Evolutionary conservation across 2,113 vertebrate genomes (phyloP).

Genomic region (Clarias gariepinus): DNA sequence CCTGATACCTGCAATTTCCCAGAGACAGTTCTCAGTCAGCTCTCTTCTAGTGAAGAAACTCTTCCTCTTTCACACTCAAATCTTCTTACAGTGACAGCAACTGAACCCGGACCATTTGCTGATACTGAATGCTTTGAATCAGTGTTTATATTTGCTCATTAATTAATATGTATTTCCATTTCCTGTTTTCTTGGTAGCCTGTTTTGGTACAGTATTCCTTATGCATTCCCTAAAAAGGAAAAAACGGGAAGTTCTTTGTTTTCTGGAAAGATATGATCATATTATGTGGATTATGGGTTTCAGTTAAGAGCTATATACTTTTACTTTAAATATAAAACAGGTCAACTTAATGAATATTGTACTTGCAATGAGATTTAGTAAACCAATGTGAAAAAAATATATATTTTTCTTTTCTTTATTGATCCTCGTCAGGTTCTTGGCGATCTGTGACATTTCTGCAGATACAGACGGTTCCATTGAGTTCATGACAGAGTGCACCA

Average conservation of each 20-base stretch:
- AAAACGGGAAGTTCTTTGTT: neutral
- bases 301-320: neutral
- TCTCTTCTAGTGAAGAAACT: neutral
- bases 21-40: neutral
- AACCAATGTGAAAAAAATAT: neutral
- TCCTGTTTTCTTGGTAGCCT: neutral
- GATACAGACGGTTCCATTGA: conserved; percentile 94
- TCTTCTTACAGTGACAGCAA: neutral
- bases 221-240: neutral
- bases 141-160: neutral
- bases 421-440: conserved; percentile 78
- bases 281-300: neutral
- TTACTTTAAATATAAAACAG: neutral
- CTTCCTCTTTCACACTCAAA: neutral
- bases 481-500: conserved; percentile 96
- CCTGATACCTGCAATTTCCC: neutral
- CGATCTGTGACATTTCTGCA: conserved; percentile 97
- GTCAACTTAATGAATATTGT: neutral
- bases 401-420: neutral
- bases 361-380: neutral
- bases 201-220: neutral
- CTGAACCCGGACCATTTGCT: neutral
- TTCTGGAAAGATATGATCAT: neutral
- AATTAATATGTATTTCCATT: neutral
- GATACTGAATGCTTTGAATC: neutral